Conservation (phyloP, 2,888 invertebrate genomes). For the Lasius fuliginosus region DNA sequence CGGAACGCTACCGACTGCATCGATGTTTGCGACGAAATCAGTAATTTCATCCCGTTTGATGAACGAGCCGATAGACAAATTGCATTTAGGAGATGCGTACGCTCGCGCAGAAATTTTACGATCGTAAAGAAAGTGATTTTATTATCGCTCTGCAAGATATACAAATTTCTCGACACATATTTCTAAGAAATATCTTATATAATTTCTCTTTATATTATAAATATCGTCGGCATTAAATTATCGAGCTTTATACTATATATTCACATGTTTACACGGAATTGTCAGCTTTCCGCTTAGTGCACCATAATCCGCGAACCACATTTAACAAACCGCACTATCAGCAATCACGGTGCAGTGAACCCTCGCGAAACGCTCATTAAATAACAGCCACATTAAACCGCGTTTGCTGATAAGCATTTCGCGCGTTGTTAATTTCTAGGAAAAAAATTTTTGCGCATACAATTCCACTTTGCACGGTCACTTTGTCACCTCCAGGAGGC, state of each 20-base stretch:
- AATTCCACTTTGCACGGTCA: conserved; percentile 44
- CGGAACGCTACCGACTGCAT: conserved; percentile 42
- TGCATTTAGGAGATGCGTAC: background rate
- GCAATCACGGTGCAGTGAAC: conserved; percentile 7
- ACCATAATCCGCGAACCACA: background rate
- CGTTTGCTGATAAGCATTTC: conserved; percentile 29
- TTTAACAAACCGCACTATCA: conserved; percentile 25
- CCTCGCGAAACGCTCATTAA: conserved; percentile 22
- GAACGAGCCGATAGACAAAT: conserved; percentile 1
- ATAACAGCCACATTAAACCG: conserved; percentile 16
- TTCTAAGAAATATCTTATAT: background rate
- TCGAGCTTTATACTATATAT: background rate
- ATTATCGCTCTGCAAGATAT: background rate
- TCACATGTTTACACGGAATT: background rate
- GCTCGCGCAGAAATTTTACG: background rate
- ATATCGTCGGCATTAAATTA: background rate
- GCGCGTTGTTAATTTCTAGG: conserved; percentile 10
- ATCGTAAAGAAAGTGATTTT: background rate
- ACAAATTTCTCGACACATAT: background rate
- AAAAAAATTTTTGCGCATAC: conserved; percentile 17
- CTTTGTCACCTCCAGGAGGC: conserved; percentile 61
- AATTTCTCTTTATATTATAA: background rate
- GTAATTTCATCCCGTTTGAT: conserved; percentile 55
- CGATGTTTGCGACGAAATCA: conserved; percentile 49
- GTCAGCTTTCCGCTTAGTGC: background rate